Base-by-base conservation (phyloP, 2,113 vertebrate genomes). In the Perognathus longimembris region DNA sequence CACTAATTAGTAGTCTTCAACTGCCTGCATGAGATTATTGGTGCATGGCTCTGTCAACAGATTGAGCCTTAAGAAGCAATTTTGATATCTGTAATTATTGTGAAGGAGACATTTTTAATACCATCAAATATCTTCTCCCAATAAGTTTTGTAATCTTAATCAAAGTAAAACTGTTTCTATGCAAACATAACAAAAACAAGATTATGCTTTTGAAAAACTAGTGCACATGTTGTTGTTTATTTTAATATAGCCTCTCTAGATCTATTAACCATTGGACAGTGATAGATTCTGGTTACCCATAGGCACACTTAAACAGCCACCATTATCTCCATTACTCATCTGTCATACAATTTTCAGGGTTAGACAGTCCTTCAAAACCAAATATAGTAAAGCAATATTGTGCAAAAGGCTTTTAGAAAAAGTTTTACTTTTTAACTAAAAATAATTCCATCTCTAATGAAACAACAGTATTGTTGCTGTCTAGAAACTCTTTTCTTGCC, bases 271-370 rank as follows among this genome's bases (percentile, higher is more conserved):
- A 70, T 11, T 38, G 17, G 85, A 89, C 76, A 95, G 42, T 91
- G 92, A 95, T 84, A 84, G 83, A 91, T 95, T 74, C 92, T 79
- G 61, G 26, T 93, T 90, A 93, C 26, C 93, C 10, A 82, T 57
- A 93, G 94, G 36, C 64, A 89, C 24, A 91, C 80, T 92, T 91
- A 92, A 76, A 34, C 15, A 79, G 54, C 32, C 92, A 96, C 70
- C 66, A 86, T 64, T 96, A 93, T 93, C 76, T 91, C 57, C 22
- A 88, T 90, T 93, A 93, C 36, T 96, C 87, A 96, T 92, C 38
- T 92, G 24, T 75, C 82, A n/a, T 63, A 67, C 38, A 78, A 85
- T 96, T 92, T 50, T 59, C 42, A 17, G 40, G 57, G 89, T 91
- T 36, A 85, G 64, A 6, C 45, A 83, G 54, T 95, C 69, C 92